Evolutionary conservation across 2,888 invertebrate species (phyloP).

Genomic region (Drosophila atroscutellata): DNA sequence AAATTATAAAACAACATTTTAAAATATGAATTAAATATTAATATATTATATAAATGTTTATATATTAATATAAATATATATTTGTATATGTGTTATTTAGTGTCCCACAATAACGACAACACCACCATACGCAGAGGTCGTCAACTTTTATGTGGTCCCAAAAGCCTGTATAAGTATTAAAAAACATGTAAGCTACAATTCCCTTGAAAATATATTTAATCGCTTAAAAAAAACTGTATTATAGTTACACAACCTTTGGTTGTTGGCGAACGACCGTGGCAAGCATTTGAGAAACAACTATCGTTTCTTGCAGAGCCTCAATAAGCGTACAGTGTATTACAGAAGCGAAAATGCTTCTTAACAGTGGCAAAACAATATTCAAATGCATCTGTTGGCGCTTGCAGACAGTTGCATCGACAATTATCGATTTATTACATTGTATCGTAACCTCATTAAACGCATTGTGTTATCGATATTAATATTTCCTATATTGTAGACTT

Average conservation of each 20-base stretch:
- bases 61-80: background rate
- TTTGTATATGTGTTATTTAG: background rate
- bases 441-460: background rate
- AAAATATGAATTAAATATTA: too few species aligned
- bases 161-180: constrained; percentile 48
- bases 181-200: constrained; percentile 39
- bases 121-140: constrained; percentile 62
- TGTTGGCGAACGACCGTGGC: constrained; percentile 40
- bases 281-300: constrained; percentile 57
- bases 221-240: background rate
- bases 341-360: background rate
- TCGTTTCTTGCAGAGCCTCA: constrained; percentile 42
- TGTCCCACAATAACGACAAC: constrained; percentile 35
- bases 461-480: background rate
- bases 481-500: background rate
- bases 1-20: too few species aligned
- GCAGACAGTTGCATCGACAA: constrained; percentile 8
- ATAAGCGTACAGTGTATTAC: constrained; percentile 40
- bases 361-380: background rate
- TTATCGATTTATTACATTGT: constrained; percentile 15
- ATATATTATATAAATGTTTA: too few species aligned
- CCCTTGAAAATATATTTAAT: background rate
- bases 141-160: constrained; percentile 62
- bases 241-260: constrained; percentile 61
- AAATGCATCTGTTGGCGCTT: background rate